Evolutionary conservation across 2,888 invertebrate species (phyloP).

Genomic region (Acrocera orbiculus): DNA sequence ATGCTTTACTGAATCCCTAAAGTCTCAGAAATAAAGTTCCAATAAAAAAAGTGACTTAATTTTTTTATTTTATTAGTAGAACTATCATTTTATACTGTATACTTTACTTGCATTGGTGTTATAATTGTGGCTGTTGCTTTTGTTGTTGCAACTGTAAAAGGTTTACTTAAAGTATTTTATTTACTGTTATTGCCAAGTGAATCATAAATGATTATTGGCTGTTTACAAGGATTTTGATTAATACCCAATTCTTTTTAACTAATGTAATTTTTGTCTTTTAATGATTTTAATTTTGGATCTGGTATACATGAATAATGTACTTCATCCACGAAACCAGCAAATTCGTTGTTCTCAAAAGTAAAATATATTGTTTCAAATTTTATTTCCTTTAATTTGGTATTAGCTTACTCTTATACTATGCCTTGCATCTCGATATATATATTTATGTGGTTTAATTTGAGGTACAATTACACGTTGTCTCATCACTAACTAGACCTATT

Average conservation of each 20-base stretch:
- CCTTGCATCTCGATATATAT: not conserved
- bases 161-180: conserved; percentile 17
- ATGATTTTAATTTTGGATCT: conserved; percentile 19
- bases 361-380: conserved; percentile 3
- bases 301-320: conserved; percentile 9
- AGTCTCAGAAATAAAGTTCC: too few relatives aligned
- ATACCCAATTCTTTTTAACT: conserved; percentile 12
- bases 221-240: conserved; percentile 20
- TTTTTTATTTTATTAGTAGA: too few relatives aligned
- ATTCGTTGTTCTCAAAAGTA: conserved; percentile 26
- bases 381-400: not conserved
- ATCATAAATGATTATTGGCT: conserved; percentile 19
- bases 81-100: too few relatives aligned
- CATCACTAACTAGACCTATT: conserved; percentile 11
- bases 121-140: conserved; percentile 5
- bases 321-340: conserved; percentile 21
- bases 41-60: too few relatives aligned
- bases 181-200: conserved; percentile 17
- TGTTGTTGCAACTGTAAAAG: conserved; percentile 5
- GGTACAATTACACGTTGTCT: conserved; percentile 40
- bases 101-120: conserved; percentile 3
- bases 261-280: conserved; percentile 8
- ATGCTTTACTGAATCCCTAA: too few relatives aligned
- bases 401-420: conserved; percentile 5
- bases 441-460: conserved; percentile 7